Conservation (phyloP, 2,113 vertebrate genomes). For the Cyanoderma ruficeps region DNA sequence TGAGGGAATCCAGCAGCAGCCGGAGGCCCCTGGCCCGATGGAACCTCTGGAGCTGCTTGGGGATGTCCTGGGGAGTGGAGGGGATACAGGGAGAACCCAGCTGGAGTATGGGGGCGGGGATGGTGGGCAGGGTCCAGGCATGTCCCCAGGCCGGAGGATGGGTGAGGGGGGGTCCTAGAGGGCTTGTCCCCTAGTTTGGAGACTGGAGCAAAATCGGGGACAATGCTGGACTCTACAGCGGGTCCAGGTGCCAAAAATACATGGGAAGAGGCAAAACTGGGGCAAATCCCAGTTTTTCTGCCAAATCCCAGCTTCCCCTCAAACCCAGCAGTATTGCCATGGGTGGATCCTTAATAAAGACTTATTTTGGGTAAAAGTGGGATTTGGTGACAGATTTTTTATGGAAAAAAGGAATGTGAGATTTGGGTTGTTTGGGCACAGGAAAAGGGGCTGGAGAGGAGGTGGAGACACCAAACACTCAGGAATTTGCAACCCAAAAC, state of each 20-base stretch:
- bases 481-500: not conserved
- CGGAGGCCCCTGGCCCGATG: rapidly evolving
- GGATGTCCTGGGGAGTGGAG: not conserved
- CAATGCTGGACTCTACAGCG: rapidly evolving
- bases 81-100: not conserved
- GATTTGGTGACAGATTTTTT: not conserved
- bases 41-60: not conserved
- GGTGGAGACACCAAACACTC: not conserved
- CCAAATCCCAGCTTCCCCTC: not conserved
- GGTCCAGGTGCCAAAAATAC: not conserved
- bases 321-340: not conserved
- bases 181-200: not conserved
- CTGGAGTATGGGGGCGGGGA: rapidly evolving
- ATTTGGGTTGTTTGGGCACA: not conserved
- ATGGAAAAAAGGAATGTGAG: not conserved
- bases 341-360: not conserved
- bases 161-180: not conserved
- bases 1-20: not conserved
- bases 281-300: not conserved
- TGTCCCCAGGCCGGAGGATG: rapidly evolving
- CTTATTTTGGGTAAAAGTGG: not conserved
- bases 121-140: not conserved
- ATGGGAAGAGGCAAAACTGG: not conserved
- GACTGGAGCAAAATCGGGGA: not conserved
- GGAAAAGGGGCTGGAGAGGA: not conserved